Evolutionary conservation across 2,888 invertebrate species (phyloP), one percentile per base, ranked within the genome.

Genomic region (Noctua janthina): DNA sequence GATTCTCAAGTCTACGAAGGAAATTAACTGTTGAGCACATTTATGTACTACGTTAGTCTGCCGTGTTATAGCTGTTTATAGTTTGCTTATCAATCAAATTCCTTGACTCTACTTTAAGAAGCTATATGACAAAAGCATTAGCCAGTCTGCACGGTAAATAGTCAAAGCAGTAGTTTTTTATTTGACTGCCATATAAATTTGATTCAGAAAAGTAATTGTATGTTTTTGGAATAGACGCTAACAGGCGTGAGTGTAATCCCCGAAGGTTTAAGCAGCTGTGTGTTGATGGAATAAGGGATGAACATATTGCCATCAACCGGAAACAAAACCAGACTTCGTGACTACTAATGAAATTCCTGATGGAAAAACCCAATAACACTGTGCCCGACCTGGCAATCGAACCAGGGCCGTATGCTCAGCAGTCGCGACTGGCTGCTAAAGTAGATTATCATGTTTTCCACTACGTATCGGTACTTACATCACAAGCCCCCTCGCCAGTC

Each of bases 401-500:
- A 64, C 15, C 29, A 29, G 29, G 17, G 35, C 17, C 15, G 17
- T 6, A 59, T 5, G 13, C 13, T 59, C 15, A 62, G 29, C 6
- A n/a, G n/a, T 59, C n/a, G n/a, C n/a, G 8, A 13, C 29, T 59
- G 59, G n/a, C n/a, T 59, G 59, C 59, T 59, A 5, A 59, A n/a
- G n/a, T 59, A 62, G 7, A 62, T 29, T 29, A 17, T 39, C 1
- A 56, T n/a, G 20, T 7, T 10, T 43, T 66, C 35, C 6, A 51
- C 64, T 39, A 39, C 5, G 1, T 10, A 7, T 49, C 39, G 59
- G 23, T 67, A 92, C 95, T 94, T 82, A 96, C 96, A 73, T 96
- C 96, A 82, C 96, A 96, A 2, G 96, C 96, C 0, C 96, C 96
- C 88, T 96, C 96, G 0, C 96, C 96, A 0, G 96, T 96, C 0